Percentiles rank a stretch among this genome's conserved stretches.
Conservation (phyloP, 2,888 invertebrate species). For the Octonoba sinensis region DNA sequence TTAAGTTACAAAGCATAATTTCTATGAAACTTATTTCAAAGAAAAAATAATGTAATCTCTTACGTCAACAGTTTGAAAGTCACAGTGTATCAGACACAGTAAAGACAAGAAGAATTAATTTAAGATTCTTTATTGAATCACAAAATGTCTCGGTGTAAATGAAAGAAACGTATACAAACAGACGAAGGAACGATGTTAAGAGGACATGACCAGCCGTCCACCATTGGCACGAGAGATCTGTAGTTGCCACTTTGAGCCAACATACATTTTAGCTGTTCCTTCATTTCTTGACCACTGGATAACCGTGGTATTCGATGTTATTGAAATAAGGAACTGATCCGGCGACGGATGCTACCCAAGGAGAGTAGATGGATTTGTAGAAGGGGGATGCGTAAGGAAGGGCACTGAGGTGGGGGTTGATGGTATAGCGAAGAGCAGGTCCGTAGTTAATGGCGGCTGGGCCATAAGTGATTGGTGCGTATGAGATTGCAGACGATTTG, state of each 20-base stretch:
- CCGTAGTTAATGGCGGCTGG: constrained; percentile 10
- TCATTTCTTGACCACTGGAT: constrained; percentile 55
- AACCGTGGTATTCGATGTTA: constrained; percentile 59
- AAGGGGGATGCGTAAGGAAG: constrained; percentile 21
- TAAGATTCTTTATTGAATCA: constrained; percentile 45
- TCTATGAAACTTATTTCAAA: too few relatives aligned
- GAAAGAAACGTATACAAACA: constrained; percentile 13
- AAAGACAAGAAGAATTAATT: constrained; percentile 19
- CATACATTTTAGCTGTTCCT: too few relatives aligned
- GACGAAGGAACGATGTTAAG: constrained; percentile 50
- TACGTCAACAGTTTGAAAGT: too few relatives aligned
- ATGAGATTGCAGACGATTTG: constrained; percentile 24
- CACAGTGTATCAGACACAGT: neutral
- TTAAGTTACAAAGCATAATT: too few relatives aligned
- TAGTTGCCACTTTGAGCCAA: too few relatives aligned
- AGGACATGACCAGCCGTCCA: constrained; percentile 32
- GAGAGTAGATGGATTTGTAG: constrained; percentile 47
- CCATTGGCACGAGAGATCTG: constrained; percentile 10
- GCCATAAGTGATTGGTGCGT: constrained; percentile 17
- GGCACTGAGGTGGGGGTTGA: constrained; percentile 30
- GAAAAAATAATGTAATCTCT: too few relatives aligned
- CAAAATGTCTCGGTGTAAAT: constrained; percentile 9
- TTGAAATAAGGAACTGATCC: constrained; percentile 53
- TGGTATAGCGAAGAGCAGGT: constrained; percentile 40
- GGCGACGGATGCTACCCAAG: constrained; percentile 50